Conservation (phyloP, 1,140 invertebrate genomes). For the Polyergus mexicanus region DNA sequence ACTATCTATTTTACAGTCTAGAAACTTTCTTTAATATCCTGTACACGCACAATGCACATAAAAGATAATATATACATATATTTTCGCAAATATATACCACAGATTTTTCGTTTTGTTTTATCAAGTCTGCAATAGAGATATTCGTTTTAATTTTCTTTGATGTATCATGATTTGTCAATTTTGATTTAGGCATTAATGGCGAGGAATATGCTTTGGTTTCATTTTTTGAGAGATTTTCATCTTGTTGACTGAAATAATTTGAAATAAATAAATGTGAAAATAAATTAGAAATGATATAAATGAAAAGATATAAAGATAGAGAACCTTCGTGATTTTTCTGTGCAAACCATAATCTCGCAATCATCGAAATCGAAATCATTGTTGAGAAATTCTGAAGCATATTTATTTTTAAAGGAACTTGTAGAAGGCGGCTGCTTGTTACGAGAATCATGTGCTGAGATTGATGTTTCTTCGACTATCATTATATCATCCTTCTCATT, state of each 20-base stretch:
- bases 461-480: background rate
- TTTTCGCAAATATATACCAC: background rate
- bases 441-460: background rate
- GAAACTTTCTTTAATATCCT: too few relatives aligned
- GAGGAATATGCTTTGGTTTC: background rate
- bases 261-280: background rate
- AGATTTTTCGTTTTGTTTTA: background rate
- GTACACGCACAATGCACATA: too few relatives aligned
- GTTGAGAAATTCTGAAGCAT: slow-evolving; percentile 48
- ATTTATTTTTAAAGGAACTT: background rate
- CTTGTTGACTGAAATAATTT: slow-evolving; percentile 18
- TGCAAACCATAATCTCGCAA: background rate
- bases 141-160: background rate
- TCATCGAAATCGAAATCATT: slow-evolving; percentile 59
- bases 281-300: background rate
- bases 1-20: too few relatives aligned
- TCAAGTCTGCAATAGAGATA: background rate
- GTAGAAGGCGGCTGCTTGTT: background rate
- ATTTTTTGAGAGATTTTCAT: background rate
- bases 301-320: background rate
- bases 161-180: background rate
- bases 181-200: background rate
- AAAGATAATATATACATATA: too few relatives aligned
- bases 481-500: background rate
- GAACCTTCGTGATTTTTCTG: background rate